Conservation (phyloP, 2,888 invertebrate species). For the Eutolmus rufibarbis region DNA sequence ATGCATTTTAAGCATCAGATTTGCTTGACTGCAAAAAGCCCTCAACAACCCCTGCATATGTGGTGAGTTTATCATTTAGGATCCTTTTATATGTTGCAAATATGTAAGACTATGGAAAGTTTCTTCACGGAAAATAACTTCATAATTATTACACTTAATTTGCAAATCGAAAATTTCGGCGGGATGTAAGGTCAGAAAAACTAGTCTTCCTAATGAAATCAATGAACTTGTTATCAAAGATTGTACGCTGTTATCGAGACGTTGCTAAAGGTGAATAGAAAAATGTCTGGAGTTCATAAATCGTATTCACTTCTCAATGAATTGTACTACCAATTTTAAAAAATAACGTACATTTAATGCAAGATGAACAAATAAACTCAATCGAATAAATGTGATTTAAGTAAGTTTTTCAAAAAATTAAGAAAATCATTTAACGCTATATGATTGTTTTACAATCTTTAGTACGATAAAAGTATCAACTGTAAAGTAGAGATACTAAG, state of each 20-base stretch:
- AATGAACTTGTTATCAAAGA: neutral
- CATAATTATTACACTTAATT: neutral
- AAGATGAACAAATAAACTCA: neutral
- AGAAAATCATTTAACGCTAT: too few species aligned
- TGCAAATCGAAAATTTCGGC: neutral
- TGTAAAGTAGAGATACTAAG: too few species aligned
- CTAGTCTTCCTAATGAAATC: neutral
- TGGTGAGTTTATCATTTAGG: neutral
- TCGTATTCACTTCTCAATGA: neutral
- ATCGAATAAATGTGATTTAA: neutral
- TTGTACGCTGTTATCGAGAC: too few species aligned
- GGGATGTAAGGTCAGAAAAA: neutral
- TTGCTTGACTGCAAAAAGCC: neutral
- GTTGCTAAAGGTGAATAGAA: neutral
- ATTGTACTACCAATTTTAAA: neutral
- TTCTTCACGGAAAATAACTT: neutral
- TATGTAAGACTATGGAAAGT: neutral
- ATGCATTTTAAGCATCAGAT: slow-evolving; percentile 45
- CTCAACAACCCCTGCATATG: neutral
- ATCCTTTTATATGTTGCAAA: neutral
- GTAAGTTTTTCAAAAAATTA: neutral
- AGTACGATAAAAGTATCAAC: too few species aligned
- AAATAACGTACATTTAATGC: neutral
- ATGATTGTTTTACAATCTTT: too few species aligned
- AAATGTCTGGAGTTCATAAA: neutral